Evolutionary conservation across 2,888 invertebrate genomes (phyloP).

Genomic region (Philaethria dido): DNA sequence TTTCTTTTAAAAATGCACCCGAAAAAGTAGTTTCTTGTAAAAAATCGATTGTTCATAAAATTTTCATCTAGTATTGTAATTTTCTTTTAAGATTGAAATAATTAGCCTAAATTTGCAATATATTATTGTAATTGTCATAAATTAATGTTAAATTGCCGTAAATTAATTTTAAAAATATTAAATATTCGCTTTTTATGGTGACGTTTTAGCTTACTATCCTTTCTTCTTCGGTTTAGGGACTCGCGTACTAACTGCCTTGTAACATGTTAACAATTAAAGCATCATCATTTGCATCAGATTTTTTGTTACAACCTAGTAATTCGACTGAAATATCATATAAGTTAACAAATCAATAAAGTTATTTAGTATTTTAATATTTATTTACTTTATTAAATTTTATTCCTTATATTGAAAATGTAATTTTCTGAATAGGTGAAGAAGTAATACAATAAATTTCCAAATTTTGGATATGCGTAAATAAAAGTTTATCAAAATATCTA

Average conservation of each 20-base stretch:
- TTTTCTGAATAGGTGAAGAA: too few relatives aligned
- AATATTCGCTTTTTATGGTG: slow-evolving; percentile 14
- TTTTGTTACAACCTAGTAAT: slow-evolving; percentile 50
- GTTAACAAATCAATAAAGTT: slow-evolving; percentile 33
- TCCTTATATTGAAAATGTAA: background rate
- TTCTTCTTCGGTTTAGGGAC: slow-evolving; percentile 52
- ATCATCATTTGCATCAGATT: slow-evolving; percentile 52
- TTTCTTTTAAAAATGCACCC: background rate
- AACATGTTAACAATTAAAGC: slow-evolving; percentile 60
- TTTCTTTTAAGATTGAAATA: background rate
- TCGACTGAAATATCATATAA: slow-evolving; percentile 33
- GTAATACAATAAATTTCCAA: too few relatives aligned
- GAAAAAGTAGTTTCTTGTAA: background rate
- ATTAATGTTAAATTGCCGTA: too few relatives aligned
- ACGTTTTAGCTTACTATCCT: slow-evolving; percentile 47
- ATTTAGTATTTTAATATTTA: slow-evolving; percentile 29
- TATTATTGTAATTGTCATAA: too few relatives aligned
- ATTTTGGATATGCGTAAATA: too few relatives aligned
- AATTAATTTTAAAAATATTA: background rate
- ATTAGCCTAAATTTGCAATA: too few relatives aligned
- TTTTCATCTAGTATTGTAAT: too few relatives aligned
- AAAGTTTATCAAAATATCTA: too few relatives aligned
- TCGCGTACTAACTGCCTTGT: slow-evolving; percentile 57
- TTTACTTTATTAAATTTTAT: slow-evolving; percentile 6
- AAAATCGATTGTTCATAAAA: too few relatives aligned